Evolutionary conservation across 2,888 invertebrate genomes (phyloP), one percentile per base, ranked within the genome.

Genomic region (Ceriagrion tenellum): DNA sequence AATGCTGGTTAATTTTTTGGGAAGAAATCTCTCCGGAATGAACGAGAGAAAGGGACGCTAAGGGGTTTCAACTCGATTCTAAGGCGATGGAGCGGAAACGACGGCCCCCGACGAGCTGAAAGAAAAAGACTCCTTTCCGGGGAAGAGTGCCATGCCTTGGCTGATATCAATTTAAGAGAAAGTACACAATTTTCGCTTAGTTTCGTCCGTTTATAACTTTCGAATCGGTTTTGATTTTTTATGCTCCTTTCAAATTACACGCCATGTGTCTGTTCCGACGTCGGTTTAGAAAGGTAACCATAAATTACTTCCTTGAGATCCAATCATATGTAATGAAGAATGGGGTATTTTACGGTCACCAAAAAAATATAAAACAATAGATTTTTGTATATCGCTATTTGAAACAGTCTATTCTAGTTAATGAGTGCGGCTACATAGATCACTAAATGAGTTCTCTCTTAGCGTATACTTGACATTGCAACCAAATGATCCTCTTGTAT

Each of bases 161-260:
- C 30, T 35, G 81, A 81, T 81, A 81, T 81, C 81, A 81, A 81
- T 81, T 81, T 81, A 81, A 18, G 81, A 35, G 81, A 81, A 81
- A 81, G 81, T 81, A 35, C n/a, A 81, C 35, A 81, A 35, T 81
- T 81, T 59, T 81, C 13, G 30, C 81, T 81, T 18, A 26, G 26
- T 47, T 26, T 35, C 30, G 35, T 30, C 35, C 81, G 81, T 81
- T 81, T 81, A 81, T 81, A 35, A 81, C 81, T 81, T 81, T 81
- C 81, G 81, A 81, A 81, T 81, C 81, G 30, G 81, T 35, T 69
- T 69, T 81, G 81, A 35, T 81, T 81, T 81, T 81, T 81, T 69
- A 69, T 26, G 69, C 26, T 26, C n/a, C 81, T 35, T 81, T 81
- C 35, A 35, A 81, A 81, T 35, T 81, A 81, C 81, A 81, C 16